Percentiles rank a stretch among this genome's conserved stretches.
These are phyloP conservation scores for Hippopotamus amphibius DNA, from an alignment of 2,113 vertebrate genomes.

Conservation along the genomic window DNA sequence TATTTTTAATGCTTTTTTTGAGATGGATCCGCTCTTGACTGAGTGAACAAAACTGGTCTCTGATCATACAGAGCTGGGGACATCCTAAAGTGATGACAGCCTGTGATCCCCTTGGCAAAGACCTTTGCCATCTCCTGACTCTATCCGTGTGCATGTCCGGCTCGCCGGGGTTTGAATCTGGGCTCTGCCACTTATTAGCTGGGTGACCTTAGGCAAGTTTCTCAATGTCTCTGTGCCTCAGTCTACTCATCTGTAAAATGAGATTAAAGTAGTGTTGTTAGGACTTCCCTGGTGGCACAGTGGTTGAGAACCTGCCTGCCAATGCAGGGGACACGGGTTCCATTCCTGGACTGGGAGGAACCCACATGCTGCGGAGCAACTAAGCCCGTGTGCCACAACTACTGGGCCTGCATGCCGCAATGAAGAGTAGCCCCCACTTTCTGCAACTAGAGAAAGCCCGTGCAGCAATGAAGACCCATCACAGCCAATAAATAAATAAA, in stretches of 20 bases:
- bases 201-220: background rate
- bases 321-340: too few relatives aligned
- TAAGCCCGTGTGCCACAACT: too few relatives aligned
- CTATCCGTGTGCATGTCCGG: too few relatives aligned
- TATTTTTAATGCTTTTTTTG: background rate
- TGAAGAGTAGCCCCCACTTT: too few relatives aligned
- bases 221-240: background rate
- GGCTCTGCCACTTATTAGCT: background rate
- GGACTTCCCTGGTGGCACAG: too few relatives aligned
- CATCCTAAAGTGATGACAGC: background rate
- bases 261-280: background rate
- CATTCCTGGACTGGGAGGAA: too few relatives aligned
- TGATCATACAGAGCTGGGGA: background rate
- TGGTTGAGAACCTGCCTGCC: too few relatives aligned
- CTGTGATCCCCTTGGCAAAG: background rate
- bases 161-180: background rate
- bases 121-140: background rate
- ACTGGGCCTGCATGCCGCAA: too few relatives aligned
- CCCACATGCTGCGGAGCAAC: too few relatives aligned
- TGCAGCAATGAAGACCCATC: too few relatives aligned
- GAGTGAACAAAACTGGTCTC: background rate
- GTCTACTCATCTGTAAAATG: constrained; percentile 15
- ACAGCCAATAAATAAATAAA: too few relatives aligned
- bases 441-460: too few relatives aligned
- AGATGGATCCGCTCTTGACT: background rate